These are phyloP conservation scores for Myotis davidii DNA, from an alignment of 2,113 vertebrate genomes.

Conservation along the genomic window DNA sequence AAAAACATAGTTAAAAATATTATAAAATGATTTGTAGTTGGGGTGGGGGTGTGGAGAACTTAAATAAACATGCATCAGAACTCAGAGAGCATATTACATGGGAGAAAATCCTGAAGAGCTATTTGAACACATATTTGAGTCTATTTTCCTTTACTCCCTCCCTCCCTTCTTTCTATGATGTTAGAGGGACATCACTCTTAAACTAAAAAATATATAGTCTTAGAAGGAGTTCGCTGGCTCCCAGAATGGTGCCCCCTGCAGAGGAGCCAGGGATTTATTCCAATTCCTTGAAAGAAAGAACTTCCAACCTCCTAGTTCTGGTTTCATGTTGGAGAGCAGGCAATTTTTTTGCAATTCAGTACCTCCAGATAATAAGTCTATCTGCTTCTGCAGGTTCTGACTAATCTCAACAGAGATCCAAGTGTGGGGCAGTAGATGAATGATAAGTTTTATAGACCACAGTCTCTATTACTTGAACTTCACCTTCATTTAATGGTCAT, in stretches of 20 bases:
- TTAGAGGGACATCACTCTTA: background rate
- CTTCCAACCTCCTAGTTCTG: background rate
- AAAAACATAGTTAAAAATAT: no score
- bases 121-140: background rate
- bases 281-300: background rate
- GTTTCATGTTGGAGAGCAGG: background rate
- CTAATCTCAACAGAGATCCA: background rate
- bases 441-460: background rate
- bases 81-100: conserved; percentile 10
- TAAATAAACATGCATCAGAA: background rate
- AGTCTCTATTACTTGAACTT: background rate
- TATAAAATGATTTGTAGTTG: background rate
- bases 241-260: background rate
- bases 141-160: background rate
- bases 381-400: background rate
- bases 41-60: background rate
- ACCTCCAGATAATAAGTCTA: background rate
- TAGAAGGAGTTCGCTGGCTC: background rate
- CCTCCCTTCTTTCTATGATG: background rate
- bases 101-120: background rate
- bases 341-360: background rate
- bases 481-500: background rate
- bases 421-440: background rate
- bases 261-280: background rate
- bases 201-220: background rate